Conservation (phyloP, 1,140 invertebrate genomes). For the Hyles vespertilio region DNA sequence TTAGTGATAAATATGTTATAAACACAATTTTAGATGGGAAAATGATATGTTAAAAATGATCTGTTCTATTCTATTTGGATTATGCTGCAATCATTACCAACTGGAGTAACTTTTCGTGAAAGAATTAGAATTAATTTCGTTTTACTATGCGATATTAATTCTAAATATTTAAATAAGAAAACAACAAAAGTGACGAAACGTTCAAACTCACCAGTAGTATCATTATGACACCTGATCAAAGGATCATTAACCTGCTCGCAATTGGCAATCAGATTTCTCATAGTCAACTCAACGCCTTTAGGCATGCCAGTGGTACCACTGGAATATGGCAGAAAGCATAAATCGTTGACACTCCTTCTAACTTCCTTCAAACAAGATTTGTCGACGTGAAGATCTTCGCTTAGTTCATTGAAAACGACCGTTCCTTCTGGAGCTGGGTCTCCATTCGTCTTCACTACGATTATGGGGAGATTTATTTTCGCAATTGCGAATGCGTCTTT, state of each 20-base stretch:
- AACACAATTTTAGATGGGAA: no score
- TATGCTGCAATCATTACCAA: no score
- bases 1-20: no score
- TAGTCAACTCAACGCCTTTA: constrained; percentile 90
- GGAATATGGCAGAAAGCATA: constrained; percentile 81
- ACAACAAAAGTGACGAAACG: no score
- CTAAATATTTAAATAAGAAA: no score
- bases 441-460: constrained; percentile 71
- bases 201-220: constrained; percentile 48
- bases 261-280: constrained; percentile 80
- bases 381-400: constrained; percentile 70
- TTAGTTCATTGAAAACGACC: constrained; percentile 78
- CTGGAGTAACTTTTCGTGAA: no score
- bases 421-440: constrained; percentile 70
- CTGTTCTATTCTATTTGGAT: no score
- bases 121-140: no score
- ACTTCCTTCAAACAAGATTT: constrained; percentile 69
- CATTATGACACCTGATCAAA: constrained; percentile 42
- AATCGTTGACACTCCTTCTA: constrained; percentile 67
- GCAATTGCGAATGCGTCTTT: constrained; percentile 66
- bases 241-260: constrained; percentile 68
- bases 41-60: no score
- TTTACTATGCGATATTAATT: no score
- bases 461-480: constrained; percentile 75
- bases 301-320: constrained; percentile 93